phyloP scores from a whole-genome alignment of 2,113 vertebrate species.

The Sinocyclocheilus rhinocerous region DNA sequence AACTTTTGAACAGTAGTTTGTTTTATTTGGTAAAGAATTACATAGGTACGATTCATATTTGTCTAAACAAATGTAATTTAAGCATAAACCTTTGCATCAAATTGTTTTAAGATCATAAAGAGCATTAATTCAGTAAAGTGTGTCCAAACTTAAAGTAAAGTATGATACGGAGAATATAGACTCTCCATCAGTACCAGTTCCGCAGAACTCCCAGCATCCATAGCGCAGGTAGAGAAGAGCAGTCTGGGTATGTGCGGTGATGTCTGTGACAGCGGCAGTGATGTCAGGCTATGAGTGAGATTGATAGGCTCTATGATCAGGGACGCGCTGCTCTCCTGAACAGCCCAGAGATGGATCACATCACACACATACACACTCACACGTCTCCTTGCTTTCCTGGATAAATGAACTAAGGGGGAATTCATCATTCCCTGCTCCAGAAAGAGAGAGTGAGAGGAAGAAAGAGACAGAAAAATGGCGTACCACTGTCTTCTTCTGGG shows the following conservation, averaged over 20 bases:
- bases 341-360: conserved; percentile 79
- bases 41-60: neutral
- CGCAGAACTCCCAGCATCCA: conserved; percentile 17
- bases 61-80: neutral
- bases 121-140: neutral
- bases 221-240: conserved; percentile 56
- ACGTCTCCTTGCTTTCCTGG: conserved; percentile 76
- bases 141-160: neutral
- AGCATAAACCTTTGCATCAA: neutral
- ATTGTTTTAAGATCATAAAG: neutral
- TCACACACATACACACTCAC: conserved; percentile 62
- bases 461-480: conserved; percentile 50
- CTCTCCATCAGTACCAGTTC: neutral
- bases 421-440: conserved; percentile 73
- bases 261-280: conserved; percentile 73
- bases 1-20: too few species aligned
- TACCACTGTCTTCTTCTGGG: conserved; percentile 66
- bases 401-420: conserved; percentile 81
- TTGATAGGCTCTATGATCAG: conserved; percentile 80
- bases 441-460: conserved; percentile 54
- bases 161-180: neutral
- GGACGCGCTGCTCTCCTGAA: conserved; percentile 75
- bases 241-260: conserved; percentile 56
- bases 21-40: neutral
- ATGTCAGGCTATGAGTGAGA: conserved; percentile 79